These are phyloP conservation scores for Mesoclemmys tuberculata DNA, from an alignment of 2,113 vertebrate genomes.

Conservation along the genomic window DNA sequence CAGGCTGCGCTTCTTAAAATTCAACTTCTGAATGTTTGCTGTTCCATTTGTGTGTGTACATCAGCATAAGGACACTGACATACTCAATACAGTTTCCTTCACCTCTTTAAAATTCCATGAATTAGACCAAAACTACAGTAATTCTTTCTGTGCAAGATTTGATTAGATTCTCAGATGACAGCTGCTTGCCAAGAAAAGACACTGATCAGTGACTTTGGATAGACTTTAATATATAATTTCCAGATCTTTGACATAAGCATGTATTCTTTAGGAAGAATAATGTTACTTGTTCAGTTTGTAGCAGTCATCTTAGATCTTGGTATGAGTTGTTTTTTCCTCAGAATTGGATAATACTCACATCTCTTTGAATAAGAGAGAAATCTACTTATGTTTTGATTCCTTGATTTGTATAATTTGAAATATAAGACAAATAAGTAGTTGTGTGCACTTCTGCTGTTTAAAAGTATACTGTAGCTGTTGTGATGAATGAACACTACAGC, in stretches of 20 bases:
- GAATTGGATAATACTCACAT: neutral
- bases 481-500: neutral
- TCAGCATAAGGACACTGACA: neutral
- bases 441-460: neutral
- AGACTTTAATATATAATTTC: neutral
- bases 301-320: neutral
- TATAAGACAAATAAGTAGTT: neutral
- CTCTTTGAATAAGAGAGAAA: neutral
- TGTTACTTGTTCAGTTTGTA: fast-evolving
- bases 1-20: neutral
- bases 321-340: neutral
- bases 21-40: neutral
- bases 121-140: fast-evolving
- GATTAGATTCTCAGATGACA: neutral
- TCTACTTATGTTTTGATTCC: neutral
- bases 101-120: fast-evolving
- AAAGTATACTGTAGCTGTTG: neutral
- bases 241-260: fast-evolving
- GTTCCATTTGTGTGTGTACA: neutral
- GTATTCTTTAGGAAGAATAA: neutral
- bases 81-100: fast-evolving
- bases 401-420: neutral
- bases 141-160: too few species aligned
- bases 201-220: neutral
- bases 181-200: neutral